Conservation (phyloP, 2,113 vertebrate species). For the Setophaga petechia region DNA sequence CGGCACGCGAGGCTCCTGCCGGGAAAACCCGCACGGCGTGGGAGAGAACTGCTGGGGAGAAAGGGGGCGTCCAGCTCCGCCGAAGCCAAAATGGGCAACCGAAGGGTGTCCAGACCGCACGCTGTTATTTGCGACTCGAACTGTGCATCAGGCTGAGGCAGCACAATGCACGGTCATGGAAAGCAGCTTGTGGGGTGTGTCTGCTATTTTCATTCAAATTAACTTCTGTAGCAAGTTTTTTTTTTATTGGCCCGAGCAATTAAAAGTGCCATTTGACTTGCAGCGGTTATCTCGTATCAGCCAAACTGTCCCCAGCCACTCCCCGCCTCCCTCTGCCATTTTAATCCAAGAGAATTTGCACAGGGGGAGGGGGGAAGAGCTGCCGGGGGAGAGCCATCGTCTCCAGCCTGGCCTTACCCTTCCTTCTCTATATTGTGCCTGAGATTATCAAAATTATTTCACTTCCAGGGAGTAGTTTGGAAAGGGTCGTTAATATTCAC, state of each 20-base stretch:
- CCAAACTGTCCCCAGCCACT: slow-evolving; percentile 44
- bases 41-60: accelerated
- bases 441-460: background rate
- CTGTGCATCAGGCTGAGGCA: background rate
- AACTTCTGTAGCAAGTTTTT: slow-evolving; percentile 4
- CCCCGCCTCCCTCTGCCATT: slow-evolving; percentile 49
- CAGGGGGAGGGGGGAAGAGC: slow-evolving; percentile 22
- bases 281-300: slow-evolving; percentile 42
- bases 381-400: background rate
- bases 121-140: background rate
- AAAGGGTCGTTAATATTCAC: background rate
- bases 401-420: background rate
- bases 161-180: background rate
- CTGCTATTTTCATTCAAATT: slow-evolving; percentile 51
- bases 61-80: background rate
- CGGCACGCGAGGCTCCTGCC: background rate
- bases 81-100: background rate
- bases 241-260: slow-evolving; percentile 15
- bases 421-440: background rate
- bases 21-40: background rate
- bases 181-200: slow-evolving; percentile 35
- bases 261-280: background rate
- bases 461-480: background rate
- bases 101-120: background rate
- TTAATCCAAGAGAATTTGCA: slow-evolving; percentile 48